Evolutionary conservation across 2,797 vertebrate species (phyloP).

Genomic region (Scleropages formosus): DNA sequence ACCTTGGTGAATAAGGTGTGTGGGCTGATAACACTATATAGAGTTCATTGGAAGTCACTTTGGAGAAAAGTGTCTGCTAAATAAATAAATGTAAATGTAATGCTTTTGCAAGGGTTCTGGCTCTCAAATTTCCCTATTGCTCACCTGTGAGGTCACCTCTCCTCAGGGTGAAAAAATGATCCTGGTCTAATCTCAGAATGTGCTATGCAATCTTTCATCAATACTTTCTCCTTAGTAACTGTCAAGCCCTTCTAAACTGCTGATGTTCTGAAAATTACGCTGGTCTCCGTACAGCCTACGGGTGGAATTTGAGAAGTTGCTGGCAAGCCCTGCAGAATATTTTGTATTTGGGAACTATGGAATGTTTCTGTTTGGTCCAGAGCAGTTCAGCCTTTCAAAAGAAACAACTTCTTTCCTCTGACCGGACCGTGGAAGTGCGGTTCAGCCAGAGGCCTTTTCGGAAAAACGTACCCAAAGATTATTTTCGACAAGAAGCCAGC

Average conservation of each 20-base stretch:
- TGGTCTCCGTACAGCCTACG: neutral
- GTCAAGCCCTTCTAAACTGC: too few relatives aligned
- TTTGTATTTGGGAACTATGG: slow-evolving; percentile 12
- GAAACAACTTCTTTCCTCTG: slow-evolving; percentile 22
- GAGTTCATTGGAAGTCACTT: too few relatives aligned
- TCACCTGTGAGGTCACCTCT: too few relatives aligned
- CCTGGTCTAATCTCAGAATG: neutral
- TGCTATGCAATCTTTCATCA: neutral
- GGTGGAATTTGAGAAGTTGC: slow-evolving; percentile 5
- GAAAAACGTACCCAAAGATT: neutral
- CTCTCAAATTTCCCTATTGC: too few relatives aligned
- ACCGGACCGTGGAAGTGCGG: slow-evolving; percentile 13
- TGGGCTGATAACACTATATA: too few relatives aligned
- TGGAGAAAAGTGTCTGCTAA: too few relatives aligned
- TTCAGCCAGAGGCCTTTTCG: slow-evolving; percentile 22
- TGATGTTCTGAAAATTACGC: too few relatives aligned
- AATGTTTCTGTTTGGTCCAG: slow-evolving; percentile 5
- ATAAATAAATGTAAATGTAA: too few relatives aligned
- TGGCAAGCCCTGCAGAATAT: neutral
- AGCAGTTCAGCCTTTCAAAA: slow-evolving; percentile 10
- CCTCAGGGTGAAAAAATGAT: neutral
- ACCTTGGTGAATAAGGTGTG: too few relatives aligned
- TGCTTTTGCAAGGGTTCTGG: too few relatives aligned
- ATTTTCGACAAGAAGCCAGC: slow-evolving; percentile 15
- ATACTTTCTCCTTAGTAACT: too few relatives aligned